Evolutionary conservation across 2,888 invertebrate genomes (phyloP).

Genomic region (Drosophila kuntzei): DNA sequence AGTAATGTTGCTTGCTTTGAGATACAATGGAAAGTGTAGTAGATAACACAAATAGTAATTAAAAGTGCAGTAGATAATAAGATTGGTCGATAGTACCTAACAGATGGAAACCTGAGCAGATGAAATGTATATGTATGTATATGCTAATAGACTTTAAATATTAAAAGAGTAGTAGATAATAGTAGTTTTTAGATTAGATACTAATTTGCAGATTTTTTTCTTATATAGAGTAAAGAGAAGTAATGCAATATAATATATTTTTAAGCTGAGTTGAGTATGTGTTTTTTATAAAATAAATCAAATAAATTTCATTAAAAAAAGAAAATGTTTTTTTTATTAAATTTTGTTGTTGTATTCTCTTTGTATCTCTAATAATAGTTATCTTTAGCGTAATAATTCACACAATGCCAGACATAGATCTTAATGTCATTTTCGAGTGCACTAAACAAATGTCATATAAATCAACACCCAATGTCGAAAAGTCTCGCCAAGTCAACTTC

Average conservation of each 20-base stretch:
- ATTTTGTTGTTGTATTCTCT: background rate
- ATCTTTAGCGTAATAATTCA: slow-evolving; percentile 44
- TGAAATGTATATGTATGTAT: too few species aligned
- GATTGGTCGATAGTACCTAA: background rate
- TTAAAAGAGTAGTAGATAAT: background rate
- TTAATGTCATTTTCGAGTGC: slow-evolving; percentile 15
- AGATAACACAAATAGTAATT: background rate
- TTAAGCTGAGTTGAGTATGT: too few species aligned
- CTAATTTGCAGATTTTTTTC: background rate
- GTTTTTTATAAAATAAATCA: too few species aligned
- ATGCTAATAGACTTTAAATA: background rate
- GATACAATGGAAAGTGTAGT: slow-evolving; percentile 4
- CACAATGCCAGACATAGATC: slow-evolving; percentile 23
- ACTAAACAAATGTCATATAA: slow-evolving; percentile 56
- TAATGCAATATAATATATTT: too few species aligned
- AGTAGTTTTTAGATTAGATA: background rate
- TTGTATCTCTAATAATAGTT: slow-evolving; percentile 6
- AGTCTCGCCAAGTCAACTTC: background rate
- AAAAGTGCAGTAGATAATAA: background rate
- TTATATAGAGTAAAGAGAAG: too few species aligned
- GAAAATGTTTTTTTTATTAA: background rate
- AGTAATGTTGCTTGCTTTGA: background rate
- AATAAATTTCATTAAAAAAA: background rate
- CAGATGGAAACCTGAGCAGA: too few species aligned
- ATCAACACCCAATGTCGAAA: slow-evolving; percentile 65